Percentiles rank a stretch among this genome's conserved stretches.
Evolutionary conservation across 2,113 vertebrate species (phyloP).

Genomic region (Cricetomys ansorgei): DNA sequence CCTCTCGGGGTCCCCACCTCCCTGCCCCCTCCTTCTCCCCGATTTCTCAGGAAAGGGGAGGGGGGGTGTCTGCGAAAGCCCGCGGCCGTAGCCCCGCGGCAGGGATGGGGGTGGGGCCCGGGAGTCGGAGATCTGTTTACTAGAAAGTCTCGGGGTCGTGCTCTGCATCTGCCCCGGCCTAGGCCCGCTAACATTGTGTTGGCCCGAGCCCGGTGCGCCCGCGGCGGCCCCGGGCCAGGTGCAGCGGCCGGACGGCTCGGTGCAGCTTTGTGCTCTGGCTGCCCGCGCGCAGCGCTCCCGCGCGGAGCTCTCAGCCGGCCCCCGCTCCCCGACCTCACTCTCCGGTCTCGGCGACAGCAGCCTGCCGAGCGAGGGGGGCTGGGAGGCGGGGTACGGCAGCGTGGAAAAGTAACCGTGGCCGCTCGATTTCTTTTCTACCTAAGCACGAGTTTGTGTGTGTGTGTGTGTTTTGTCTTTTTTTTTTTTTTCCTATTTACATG

Average conservation of each 20-base stretch:
- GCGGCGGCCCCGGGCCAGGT: slow-evolving; percentile 64
- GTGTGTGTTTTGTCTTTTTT: not conserved
- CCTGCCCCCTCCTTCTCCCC: slow-evolving; percentile 38
- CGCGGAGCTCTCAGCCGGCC: slow-evolving; percentile 27
- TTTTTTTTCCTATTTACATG: not conserved
- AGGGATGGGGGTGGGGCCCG: slow-evolving; percentile 63
- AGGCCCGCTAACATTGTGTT: slow-evolving; percentile 84
- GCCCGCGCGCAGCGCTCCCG: slow-evolving; percentile 43
- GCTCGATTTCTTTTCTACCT: slow-evolving; percentile 2
- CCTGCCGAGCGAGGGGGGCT: not conserved
- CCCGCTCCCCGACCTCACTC: slow-evolving; percentile 47
- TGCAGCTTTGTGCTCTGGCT: slow-evolving; percentile 75
- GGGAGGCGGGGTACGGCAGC: not conserved
- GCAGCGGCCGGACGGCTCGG: slow-evolving; percentile 64
- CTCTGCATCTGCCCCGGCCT: slow-evolving; percentile 79
- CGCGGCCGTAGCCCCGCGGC: slow-evolving; percentile 22
- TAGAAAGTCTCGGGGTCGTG: slow-evolving; percentile 79
- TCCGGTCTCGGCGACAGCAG: not conserved
- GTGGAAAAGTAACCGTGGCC: slow-evolving; percentile 71
- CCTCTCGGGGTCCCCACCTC: slow-evolving; percentile 69
- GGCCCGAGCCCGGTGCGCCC: slow-evolving; percentile 56
- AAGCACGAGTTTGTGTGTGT: slow-evolving; percentile 67
- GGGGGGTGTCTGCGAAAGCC: slow-evolving; percentile 30
- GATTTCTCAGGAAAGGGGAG: not conserved
- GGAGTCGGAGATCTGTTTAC: slow-evolving; percentile 75